Evolutionary conservation across 2,888 invertebrate genomes (phyloP).

Genomic region (Coecobrya sp.): DNA sequence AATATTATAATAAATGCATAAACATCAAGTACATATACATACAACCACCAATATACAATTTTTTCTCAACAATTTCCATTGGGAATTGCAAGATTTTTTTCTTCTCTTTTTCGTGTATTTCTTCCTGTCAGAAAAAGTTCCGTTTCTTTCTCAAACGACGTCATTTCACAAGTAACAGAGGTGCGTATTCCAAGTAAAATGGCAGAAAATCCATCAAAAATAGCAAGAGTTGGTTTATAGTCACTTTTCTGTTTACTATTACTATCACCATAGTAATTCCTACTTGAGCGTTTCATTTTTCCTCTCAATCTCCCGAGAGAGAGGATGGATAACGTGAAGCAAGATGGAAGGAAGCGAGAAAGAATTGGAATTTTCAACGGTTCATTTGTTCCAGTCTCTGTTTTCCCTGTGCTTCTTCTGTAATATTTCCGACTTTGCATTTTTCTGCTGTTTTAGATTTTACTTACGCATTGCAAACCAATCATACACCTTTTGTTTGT

Average conservation of each 20-base stretch:
- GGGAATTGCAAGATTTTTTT: slow-evolving; percentile 57
- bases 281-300: neutral
- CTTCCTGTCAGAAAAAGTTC: neutral
- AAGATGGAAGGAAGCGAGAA: slow-evolving; percentile 21
- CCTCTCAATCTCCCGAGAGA: slow-evolving; percentile 1
- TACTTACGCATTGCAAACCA: neutral
- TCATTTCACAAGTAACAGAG: neutral
- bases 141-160: neutral
- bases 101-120: neutral
- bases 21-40: neutral
- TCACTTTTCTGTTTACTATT: neutral
- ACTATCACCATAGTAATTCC: neutral
- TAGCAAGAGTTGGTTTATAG: neutral
- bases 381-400: slow-evolving; percentile 68
- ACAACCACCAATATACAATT: neutral
- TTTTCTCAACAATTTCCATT: slow-evolving; percentile 34
- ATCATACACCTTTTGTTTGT: slow-evolving; percentile 19
- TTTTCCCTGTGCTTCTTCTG: neutral
- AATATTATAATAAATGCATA: slow-evolving; percentile 41
- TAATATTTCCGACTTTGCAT: slow-evolving; percentile 29
- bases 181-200: neutral
- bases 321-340: neutral
- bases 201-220: slow-evolving; percentile 35
- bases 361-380: slow-evolving; percentile 63
- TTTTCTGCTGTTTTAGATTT: slow-evolving; percentile 10